Percentiles rank a stretch among this genome's conserved stretches.
Conservation (phyloP, 2,888 invertebrate genomes). For the Noctua comes region DNA sequence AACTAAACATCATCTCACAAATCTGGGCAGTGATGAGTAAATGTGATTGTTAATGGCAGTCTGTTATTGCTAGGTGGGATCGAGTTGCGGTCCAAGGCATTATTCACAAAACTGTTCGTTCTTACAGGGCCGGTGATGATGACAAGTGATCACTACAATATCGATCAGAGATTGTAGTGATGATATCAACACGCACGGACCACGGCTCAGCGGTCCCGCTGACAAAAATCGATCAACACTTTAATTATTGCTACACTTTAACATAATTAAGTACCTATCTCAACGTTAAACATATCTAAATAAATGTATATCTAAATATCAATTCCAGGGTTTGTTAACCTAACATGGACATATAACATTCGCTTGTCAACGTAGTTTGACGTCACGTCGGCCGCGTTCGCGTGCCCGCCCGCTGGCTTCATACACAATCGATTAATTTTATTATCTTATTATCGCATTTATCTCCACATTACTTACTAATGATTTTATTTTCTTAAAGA, state of each 20-base stretch:
- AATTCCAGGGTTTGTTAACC: slow-evolving; percentile 75
- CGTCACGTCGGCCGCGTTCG: slow-evolving; percentile 14
- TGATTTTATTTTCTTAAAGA: slow-evolving; percentile 28
- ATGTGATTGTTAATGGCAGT: slow-evolving; percentile 67
- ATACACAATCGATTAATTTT: slow-evolving; percentile 52
- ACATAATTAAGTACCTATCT: slow-evolving; percentile 59
- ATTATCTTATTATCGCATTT: slow-evolving; percentile 67
- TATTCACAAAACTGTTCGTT: slow-evolving; percentile 3
- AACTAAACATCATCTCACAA: slow-evolving; percentile 39
- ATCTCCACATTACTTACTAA: slow-evolving; percentile 66
- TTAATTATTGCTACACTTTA: slow-evolving; percentile 55
- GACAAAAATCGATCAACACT: slow-evolving; percentile 43
- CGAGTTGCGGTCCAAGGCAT: slow-evolving; percentile 41
- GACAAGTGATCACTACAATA: background rate
- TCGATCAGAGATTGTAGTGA: slow-evolving; percentile 10
- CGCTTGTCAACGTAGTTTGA: slow-evolving; percentile 56
- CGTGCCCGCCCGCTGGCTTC: slow-evolving; percentile 30
- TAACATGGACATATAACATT: slow-evolving; percentile 75
- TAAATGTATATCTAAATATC: slow-evolving; percentile 72
- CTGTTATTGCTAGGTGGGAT: slow-evolving; percentile 65
- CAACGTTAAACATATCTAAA: slow-evolving; percentile 64
- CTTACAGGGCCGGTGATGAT: background rate
- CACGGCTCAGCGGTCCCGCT: slow-evolving; percentile 7
- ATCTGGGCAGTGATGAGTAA: slow-evolving; percentile 52
- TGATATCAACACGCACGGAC: slow-evolving; percentile 3